phyloP scores from a whole-genome alignment of 2,888 invertebrate species.

The Monopis laevigella region DNA sequence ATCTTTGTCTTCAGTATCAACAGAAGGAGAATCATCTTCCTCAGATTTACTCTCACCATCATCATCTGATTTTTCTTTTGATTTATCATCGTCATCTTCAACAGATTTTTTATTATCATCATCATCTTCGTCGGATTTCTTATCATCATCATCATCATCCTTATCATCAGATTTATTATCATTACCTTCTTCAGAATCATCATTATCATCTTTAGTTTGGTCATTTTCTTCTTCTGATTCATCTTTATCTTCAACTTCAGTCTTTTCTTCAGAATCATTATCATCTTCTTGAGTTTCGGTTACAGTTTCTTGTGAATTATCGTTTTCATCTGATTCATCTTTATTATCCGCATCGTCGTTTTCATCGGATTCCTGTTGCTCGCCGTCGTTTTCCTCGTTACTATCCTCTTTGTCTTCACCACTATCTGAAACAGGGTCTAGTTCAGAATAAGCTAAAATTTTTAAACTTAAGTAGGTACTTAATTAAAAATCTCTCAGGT shows the following conservation, averaged over 20 bases:
- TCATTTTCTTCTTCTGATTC: slow-evolving; percentile 32
- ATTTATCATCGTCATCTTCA: slow-evolving; percentile 31
- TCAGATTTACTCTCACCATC: slow-evolving; percentile 34
- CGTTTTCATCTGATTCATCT: slow-evolving; percentile 20
- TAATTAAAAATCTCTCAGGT: too few species aligned
- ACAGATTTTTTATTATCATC: slow-evolving; percentile 25
- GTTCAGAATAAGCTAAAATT: too few species aligned
- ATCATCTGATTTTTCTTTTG: slow-evolving; percentile 53
- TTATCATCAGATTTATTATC: slow-evolving; percentile 9
- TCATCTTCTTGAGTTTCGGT: too few species aligned
- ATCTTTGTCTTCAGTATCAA: slow-evolving; percentile 39
- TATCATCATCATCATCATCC: slow-evolving; percentile 24
- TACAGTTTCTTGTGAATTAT: slow-evolving; percentile 20
- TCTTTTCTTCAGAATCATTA: slow-evolving; percentile 19
- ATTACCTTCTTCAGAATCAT: slow-evolving; percentile 15
- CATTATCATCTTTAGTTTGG: slow-evolving; percentile 23
- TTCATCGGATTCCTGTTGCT: slow-evolving; percentile 21
- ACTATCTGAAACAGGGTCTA: slow-evolving; percentile 36
- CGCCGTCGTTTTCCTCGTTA: slow-evolving; percentile 25
- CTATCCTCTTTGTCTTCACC: slow-evolving; percentile 28
- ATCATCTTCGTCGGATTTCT: slow-evolving; percentile 24
- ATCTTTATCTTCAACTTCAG: slow-evolving; percentile 25
- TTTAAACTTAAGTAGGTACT: too few species aligned
- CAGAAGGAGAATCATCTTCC: slow-evolving; percentile 54
- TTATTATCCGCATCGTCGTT: slow-evolving; percentile 25